phyloP scores from a whole-genome alignment of 2,888 invertebrate species.

The Laspeyria flexula region DNA sequence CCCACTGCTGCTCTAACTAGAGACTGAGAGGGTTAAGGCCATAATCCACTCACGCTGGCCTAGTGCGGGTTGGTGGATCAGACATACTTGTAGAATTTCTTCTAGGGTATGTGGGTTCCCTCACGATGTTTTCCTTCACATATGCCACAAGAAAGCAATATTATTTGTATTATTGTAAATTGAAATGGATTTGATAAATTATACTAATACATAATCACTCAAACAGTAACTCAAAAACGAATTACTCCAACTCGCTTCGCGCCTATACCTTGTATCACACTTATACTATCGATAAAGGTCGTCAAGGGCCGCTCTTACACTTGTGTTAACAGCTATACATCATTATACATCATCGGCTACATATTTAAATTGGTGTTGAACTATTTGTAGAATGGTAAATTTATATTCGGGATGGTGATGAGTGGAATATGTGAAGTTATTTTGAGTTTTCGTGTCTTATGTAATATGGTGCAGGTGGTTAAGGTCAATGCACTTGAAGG shows the following conservation, averaged over 20 bases:
- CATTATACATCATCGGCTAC: not conserved
- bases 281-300: conserved; percentile 24
- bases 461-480: not conserved
- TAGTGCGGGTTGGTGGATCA: no score
- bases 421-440: conserved; percentile 12
- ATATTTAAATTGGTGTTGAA: conserved; percentile 2
- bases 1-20: no score
- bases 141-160: no score
- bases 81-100: no score
- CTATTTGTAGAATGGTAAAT: conserved; percentile 11
- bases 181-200: no score
- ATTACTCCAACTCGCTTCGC: not conserved
- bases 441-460: conserved; percentile 18
- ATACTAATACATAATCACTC: no score
- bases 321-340: conserved; percentile 23
- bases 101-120: no score
- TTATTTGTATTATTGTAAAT: no score
- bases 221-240: no score
- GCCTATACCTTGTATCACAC: conserved; percentile 4
- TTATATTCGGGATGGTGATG: conserved; percentile 16
- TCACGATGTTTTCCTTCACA: no score
- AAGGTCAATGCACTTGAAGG: not conserved
- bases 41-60: no score
- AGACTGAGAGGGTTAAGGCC: no score
- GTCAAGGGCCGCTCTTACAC: conserved; percentile 36